These are phyloP conservation scores for Oreortyx pictus DNA, from an alignment of 2,797 vertebrate species.

Conservation along the genomic window DNA sequence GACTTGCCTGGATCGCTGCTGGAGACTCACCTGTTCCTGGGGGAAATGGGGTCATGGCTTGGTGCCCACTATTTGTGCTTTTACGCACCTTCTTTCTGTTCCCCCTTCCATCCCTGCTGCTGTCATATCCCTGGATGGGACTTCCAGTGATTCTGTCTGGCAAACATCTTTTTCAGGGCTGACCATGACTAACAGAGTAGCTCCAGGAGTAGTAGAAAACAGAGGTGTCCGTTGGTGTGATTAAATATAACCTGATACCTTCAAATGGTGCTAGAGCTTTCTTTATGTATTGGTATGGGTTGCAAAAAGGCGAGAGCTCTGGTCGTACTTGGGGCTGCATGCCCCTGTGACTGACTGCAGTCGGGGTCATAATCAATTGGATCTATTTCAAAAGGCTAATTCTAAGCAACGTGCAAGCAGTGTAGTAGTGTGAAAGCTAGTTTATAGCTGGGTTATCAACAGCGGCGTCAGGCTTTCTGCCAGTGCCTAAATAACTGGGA, in stretches of 20 bases:
- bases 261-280: not conserved
- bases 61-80: rapidly evolving
- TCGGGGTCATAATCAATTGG: not conserved
- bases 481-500: not conserved
- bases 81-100: not conserved
- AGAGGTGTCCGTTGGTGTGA: not conserved
- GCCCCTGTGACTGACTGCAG: not conserved
- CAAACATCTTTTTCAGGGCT: not conserved
- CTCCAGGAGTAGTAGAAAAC: not conserved
- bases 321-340: not conserved
- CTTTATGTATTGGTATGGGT: not conserved
- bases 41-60: not conserved
- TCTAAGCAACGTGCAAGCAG: not conserved
- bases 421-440: not conserved
- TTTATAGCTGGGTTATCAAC: not conserved
- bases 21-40: not conserved
- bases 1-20: not conserved
- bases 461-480: not conserved
- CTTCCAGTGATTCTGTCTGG: not conserved
- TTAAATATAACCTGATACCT: not conserved
- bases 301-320: not conserved
- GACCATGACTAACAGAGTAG: not conserved
- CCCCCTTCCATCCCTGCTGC: not conserved
- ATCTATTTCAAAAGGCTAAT: not conserved
- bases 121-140: not conserved